Conservation (phyloP, 1,140 invertebrate genomes). For the Frieseomelitta varia region DNA sequence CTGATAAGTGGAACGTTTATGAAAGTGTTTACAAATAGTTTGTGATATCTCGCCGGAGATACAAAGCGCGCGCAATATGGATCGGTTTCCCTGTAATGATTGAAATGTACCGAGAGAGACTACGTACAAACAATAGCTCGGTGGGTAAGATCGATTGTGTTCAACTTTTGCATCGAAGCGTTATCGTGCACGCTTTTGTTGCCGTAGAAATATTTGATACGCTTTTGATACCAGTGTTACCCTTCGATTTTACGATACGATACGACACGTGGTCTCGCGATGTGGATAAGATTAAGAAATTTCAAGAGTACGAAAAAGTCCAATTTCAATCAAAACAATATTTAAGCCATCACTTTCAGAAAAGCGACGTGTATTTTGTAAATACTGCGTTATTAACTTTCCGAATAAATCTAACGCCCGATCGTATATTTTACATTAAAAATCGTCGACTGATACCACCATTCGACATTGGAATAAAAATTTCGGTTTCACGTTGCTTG, state of each 20-base stretch:
- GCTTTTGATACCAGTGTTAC: not conserved
- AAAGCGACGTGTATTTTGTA: no score
- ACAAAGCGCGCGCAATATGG: not conserved
- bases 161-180: not conserved
- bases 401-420: no score
- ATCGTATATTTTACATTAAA: no score
- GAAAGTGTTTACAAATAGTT: slow-evolving; percentile 7
- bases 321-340: no score
- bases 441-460: no score
- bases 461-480: no score
- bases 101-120: not conserved
- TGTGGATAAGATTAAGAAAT: not conserved
- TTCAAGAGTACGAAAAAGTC: no score
- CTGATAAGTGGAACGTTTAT: slow-evolving; percentile 10
- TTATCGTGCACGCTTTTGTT: not conserved
- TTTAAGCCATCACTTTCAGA: no score
- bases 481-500: no score
- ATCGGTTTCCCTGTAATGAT: not conserved
- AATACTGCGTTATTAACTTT: no score
- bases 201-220: not conserved
- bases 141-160: not conserved
- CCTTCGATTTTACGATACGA: not conserved
- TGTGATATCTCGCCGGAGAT: slow-evolving; percentile 1
- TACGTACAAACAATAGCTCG: not conserved
- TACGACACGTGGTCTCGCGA: not conserved